Evolutionary conservation across 2,113 vertebrate species (phyloP).

Genomic region (Cololabis saira): DNA sequence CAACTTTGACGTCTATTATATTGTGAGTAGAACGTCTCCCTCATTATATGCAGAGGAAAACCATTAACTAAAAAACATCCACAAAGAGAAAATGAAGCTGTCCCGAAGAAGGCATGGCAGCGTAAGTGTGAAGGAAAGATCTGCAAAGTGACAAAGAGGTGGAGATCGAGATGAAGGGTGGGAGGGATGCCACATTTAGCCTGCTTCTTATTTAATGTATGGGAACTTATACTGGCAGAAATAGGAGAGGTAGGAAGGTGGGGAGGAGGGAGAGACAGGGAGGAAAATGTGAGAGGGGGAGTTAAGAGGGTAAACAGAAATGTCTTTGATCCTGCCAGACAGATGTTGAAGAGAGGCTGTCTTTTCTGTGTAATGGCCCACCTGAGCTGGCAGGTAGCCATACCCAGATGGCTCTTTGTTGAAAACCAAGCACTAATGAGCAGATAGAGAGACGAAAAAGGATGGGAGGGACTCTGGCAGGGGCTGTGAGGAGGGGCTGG

Average conservation of each 20-base stretch:
- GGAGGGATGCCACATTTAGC: constrained; percentile 44
- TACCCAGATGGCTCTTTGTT: constrained; percentile 77
- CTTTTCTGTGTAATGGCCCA: constrained; percentile 79
- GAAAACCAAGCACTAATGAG: constrained; percentile 84
- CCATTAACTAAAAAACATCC: constrained; percentile 52
- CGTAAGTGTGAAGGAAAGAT: constrained; percentile 36
- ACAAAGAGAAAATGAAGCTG: constrained; percentile 48
- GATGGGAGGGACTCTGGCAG: constrained; percentile 57
- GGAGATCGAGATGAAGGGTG: constrained; percentile 56
- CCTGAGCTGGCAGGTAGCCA: constrained; percentile 80
- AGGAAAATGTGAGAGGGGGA: constrained; percentile 25
- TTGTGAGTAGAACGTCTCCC: constrained; percentile 28
- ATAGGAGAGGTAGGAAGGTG: constrained; percentile 21
- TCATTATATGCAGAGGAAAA: constrained; percentile 57
- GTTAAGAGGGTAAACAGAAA: constrained; percentile 60
- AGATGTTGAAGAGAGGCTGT: constrained; percentile 71
- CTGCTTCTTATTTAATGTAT: constrained; percentile 44
- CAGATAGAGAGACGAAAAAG: constrained; percentile 78
- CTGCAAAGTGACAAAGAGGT: constrained; percentile 58
- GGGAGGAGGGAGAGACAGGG: constrained; percentile 1
- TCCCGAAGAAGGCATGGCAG: constrained; percentile 47
- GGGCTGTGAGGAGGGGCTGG: constrained; percentile 32
- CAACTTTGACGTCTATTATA: neutral
- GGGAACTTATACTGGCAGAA: constrained; percentile 39
- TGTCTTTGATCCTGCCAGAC: constrained; percentile 72